Conservation (phyloP, 2,888 invertebrate species). For the Aplocera efformata region DNA sequence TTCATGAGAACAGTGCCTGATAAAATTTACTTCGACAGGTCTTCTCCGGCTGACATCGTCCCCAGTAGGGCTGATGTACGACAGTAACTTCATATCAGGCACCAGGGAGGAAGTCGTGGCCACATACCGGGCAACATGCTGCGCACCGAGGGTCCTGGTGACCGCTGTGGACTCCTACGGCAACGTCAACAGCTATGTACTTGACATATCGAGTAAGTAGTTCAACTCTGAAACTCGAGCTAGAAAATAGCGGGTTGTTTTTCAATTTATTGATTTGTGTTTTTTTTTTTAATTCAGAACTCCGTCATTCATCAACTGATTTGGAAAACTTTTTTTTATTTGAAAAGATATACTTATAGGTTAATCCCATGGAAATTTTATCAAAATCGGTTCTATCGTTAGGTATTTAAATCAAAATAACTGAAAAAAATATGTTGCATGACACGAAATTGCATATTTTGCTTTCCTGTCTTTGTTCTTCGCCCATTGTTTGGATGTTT, state of each 20-base stretch:
- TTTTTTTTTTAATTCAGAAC: too few species aligned
- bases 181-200: constrained; percentile 81
- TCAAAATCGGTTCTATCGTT: too few species aligned
- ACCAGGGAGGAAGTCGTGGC: constrained; percentile 83
- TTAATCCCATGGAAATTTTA: too few species aligned
- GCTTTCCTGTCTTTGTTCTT: too few species aligned
- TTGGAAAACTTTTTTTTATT: too few species aligned
- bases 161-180: constrained; percentile 85
- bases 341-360: too few species aligned
- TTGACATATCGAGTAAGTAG: constrained; percentile 78
- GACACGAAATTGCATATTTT: too few species aligned
- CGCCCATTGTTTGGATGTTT: too few species aligned
- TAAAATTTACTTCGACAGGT: constrained; percentile 49
- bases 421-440: too few species aligned
- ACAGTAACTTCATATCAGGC: constrained; percentile 83
- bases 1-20: background rate
- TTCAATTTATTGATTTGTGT: background rate
- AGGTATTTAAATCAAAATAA: too few species aligned
- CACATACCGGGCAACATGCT: constrained; percentile 86
- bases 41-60: constrained; percentile 80
- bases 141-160: constrained; percentile 83
- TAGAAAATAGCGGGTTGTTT: too few species aligned
- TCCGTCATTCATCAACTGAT: too few species aligned
- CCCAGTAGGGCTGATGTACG: constrained; percentile 82
- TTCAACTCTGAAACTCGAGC: background rate